A percentile compares a stretch with the other conserved stretches of the same genome.
Conservation (phyloP, 2,888 invertebrate genomes). For the Cactoblastis cactorum region DNA sequence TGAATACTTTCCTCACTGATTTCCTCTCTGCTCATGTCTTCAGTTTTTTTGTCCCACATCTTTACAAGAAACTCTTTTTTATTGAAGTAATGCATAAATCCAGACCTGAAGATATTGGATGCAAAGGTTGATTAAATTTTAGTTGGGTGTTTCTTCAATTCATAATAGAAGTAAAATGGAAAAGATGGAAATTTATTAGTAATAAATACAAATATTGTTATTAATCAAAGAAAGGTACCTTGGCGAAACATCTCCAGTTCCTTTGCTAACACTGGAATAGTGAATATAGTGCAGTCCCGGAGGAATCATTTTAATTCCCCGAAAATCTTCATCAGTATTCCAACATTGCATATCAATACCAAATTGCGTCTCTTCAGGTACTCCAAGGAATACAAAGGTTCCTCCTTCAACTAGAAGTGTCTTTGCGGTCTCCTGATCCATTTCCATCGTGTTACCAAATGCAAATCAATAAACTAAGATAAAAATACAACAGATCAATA, state of each 20-base stretch:
- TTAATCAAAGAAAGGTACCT: conserved; percentile 54
- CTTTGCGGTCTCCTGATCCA: conserved; percentile 88
- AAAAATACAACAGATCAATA: conserved; percentile 44
- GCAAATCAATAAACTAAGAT: conserved; percentile 37
- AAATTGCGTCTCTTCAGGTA: conserved; percentile 95
- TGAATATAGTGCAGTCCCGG: conserved; percentile 97
- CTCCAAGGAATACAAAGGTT: conserved; percentile 89
- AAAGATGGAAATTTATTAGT: too few relatives aligned
- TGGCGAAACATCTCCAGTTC: conserved; percentile 83
- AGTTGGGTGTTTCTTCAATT: too few relatives aligned
- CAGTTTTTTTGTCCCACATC: conserved; percentile 89
- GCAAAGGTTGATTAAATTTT: not conserved
- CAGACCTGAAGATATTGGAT: conserved; percentile 72
- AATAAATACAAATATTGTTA: not conserved
- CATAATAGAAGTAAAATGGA: too few relatives aligned
- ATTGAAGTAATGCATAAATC: conserved; percentile 92
- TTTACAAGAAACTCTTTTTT: conserved; percentile 90
- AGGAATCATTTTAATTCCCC: conserved; percentile 99
- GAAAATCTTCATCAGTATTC: conserved; percentile 94
- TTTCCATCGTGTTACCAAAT: conserved; percentile 49
- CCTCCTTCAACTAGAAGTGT: conserved; percentile 89
- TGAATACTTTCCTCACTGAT: conserved; percentile 83
- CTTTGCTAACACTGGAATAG: conserved; percentile 84
- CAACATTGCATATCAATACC: conserved; percentile 93
- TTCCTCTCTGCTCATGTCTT: conserved; percentile 85